Evolutionary conservation across 2,797 vertebrate genomes (phyloP).

Genomic region (Acrossocheilus wenchowensis): DNA sequence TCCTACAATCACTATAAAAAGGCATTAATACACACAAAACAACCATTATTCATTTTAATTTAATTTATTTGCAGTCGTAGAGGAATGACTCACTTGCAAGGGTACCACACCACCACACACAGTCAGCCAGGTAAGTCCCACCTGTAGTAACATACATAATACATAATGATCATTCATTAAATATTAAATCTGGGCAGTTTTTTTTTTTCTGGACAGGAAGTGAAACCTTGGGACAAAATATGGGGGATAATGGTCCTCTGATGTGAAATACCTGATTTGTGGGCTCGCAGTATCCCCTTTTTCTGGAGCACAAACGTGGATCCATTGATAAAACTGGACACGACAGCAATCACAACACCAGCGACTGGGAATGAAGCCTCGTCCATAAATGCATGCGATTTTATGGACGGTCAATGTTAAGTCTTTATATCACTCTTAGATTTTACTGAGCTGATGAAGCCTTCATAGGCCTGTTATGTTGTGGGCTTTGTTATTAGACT

Average conservation of each 20-base stretch:
- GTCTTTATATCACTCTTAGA: background rate
- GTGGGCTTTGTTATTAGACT: background rate
- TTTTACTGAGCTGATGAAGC: background rate
- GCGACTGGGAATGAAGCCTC: constrained; percentile 59
- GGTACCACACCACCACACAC: constrained; percentile 95
- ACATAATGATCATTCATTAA: too few relatives aligned
- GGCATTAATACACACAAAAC: background rate
- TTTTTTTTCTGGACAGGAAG: background rate
- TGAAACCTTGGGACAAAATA: background rate
- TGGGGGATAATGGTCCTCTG: background rate
- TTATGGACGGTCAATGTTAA: background rate
- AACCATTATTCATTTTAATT: background rate
- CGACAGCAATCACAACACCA: constrained; percentile 86
- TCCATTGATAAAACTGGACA: constrained; percentile 93
- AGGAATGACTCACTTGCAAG: constrained; percentile 86
- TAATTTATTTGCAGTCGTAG: background rate
- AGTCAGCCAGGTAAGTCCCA: constrained; percentile 87
- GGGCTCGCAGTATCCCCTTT: constrained; percentile 91
- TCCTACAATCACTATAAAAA: constrained; percentile 87
- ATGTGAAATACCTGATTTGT: constrained; percentile 80
- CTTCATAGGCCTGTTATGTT: background rate
- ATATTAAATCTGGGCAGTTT: background rate
- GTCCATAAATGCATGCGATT: constrained; percentile 35
- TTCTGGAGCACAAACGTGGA: constrained; percentile 96
- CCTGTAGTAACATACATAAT: constrained; percentile 71